These are phyloP conservation scores for Eulacestoma nigropectus DNA, from an alignment of 2,113 vertebrate genomes.

Conservation along the genomic window DNA sequence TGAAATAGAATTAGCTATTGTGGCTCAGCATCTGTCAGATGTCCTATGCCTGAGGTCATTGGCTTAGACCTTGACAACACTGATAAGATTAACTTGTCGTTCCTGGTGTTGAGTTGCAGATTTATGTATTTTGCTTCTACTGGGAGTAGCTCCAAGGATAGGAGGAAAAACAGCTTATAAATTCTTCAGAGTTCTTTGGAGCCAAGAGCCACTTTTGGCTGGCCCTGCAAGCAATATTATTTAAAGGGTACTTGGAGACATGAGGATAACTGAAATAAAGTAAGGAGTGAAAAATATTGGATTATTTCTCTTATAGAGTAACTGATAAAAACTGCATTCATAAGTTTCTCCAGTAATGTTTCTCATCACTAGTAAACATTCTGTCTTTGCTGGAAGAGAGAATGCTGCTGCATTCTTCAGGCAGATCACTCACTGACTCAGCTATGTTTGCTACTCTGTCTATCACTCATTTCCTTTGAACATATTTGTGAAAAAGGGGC, in stretches of 20 bases:
- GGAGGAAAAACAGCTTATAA: slow-evolving; percentile 66
- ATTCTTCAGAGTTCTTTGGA: slow-evolving; percentile 62
- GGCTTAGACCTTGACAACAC: slow-evolving; percentile 10
- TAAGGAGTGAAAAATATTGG: not conserved
- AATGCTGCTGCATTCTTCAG: not conserved
- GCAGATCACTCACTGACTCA: not conserved
- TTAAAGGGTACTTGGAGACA: slow-evolving; percentile 49
- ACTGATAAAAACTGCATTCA: not conserved
- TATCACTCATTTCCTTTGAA: not conserved
- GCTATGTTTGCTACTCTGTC: not conserved
- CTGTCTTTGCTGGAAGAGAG: not conserved
- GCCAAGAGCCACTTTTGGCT: slow-evolving; percentile 36
- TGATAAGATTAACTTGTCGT: slow-evolving; percentile 53
- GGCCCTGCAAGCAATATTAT: slow-evolving; percentile 38
- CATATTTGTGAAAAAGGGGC: not conserved
- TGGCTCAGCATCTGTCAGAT: not conserved
- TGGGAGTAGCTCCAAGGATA: slow-evolving; percentile 35
- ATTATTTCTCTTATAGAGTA: not conserved
- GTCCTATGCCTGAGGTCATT: not conserved
- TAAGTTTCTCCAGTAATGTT: not conserved
- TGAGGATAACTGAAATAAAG: slow-evolving; percentile 46
- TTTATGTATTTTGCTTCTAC: slow-evolving; percentile 49
- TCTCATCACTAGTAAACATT: not conserved
- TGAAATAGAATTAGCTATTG: not conserved
- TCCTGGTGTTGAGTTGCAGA: slow-evolving; percentile 62